These are phyloP conservation scores for Parnassius smintheus DNA, from an alignment of 2,888 invertebrate genomes.

Conservation along the genomic window DNA sequence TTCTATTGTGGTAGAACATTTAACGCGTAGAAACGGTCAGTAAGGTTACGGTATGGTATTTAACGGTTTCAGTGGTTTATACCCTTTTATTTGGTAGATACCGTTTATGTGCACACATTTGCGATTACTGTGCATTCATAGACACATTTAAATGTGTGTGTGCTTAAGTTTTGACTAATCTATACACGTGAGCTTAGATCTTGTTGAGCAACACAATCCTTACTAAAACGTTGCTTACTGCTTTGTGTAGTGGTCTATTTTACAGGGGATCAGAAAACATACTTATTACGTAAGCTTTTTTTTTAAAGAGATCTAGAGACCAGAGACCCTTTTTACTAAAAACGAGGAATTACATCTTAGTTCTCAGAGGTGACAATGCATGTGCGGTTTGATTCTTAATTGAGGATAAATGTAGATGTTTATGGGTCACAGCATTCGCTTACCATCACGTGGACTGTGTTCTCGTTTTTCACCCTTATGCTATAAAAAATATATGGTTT, in stretches of 20 bases:
- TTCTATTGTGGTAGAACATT: conserved; percentile 12
- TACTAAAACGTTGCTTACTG: conserved; percentile 1
- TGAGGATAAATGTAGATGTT: too few relatives aligned
- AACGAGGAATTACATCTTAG: too few relatives aligned
- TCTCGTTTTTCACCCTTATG: too few relatives aligned
- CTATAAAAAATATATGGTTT: too few relatives aligned
- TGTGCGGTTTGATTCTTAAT: too few relatives aligned
- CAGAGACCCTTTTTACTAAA: too few relatives aligned
- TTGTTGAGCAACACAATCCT: conserved; percentile 3
- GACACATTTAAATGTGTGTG: not conserved
- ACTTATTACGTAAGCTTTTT: conserved; percentile 9
- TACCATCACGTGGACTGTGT: too few relatives aligned
- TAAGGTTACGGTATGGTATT: conserved; percentile 3
- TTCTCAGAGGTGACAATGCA: too few relatives aligned
- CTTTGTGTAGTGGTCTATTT: not conserved
- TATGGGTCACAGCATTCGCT: too few relatives aligned
- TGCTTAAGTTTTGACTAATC: conserved; percentile 20
- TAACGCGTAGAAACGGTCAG: not conserved
- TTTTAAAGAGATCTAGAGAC: too few relatives aligned
- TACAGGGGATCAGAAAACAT: not conserved
- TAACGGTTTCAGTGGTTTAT: not conserved
- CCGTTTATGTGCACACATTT: conserved; percentile 1
- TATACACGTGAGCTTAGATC: conserved; percentile 12
- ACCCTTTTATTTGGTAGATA: conserved; percentile 10
- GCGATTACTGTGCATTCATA: not conserved